These are phyloP conservation scores for Pachyramphus minor DNA, from an alignment of 2,113 vertebrate species.

Conservation along the genomic window DNA sequence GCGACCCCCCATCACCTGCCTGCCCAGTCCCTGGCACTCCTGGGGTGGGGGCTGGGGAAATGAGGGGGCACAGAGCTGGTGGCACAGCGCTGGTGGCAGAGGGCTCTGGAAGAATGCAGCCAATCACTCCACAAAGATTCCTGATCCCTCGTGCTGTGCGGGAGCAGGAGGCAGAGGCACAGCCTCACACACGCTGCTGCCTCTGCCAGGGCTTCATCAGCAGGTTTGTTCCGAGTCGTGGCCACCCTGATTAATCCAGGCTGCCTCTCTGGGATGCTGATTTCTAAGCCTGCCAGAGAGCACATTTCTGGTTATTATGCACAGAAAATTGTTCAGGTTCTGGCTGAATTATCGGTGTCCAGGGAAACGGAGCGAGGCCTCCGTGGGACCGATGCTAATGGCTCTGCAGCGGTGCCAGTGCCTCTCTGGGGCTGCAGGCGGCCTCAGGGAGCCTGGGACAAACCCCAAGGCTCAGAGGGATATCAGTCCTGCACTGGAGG, in stretches of 20 bases:
- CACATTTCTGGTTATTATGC: constrained; percentile 23
- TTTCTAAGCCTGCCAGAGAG: constrained; percentile 36
- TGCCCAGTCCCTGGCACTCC: not conserved
- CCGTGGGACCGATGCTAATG: not conserved
- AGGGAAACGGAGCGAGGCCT: not conserved
- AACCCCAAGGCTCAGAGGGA: not conserved
- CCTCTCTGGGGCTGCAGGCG: not conserved
- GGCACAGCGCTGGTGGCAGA: not conserved
- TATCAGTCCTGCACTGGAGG: fast-evolving
- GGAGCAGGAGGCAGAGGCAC: not conserved
- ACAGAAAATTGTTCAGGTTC: constrained; percentile 17
- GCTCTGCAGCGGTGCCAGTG: not conserved
- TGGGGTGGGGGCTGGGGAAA: fast-evolving
- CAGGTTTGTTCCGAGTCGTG: constrained; percentile 38
- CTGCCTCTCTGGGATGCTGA: constrained; percentile 41
- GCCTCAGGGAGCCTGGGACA: not conserved
- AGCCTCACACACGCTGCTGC: not conserved
- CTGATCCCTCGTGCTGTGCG: not conserved
- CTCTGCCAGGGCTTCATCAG: constrained; percentile 36
- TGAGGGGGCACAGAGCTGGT: fast-evolving
- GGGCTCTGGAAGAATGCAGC: not conserved
- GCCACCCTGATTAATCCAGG: constrained; percentile 42
- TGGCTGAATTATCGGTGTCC: constrained; percentile 10
- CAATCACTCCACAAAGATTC: not conserved
- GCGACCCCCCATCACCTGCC: fast-evolving